Evolutionary conservation across 1,140 invertebrate species (phyloP), one percentile per base, ranked within the genome.

Genomic region (Leptonema lineaticorne): DNA sequence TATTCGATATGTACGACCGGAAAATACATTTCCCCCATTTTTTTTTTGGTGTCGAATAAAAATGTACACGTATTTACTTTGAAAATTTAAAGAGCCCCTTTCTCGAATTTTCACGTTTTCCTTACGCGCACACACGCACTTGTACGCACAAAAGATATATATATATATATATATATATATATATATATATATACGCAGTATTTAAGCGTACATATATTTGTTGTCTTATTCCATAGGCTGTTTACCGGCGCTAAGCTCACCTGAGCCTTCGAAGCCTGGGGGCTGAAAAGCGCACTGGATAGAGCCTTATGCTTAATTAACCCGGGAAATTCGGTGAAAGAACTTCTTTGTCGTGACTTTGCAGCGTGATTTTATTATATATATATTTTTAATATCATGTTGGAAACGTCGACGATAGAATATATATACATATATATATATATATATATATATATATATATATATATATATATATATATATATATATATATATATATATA

Each of bases 251-350:
- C 30, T 64, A 50, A 64, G 46, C 29, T 64, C 45, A 41, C 46
- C 62, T 37, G 30, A 50, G 62, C 16, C 30, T 45, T 53, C 45
- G 22, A 46, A 50, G 45, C 45, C 45, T 24, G 22, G 18, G 57
- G 45, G 33, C 33, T n/a, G 16, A 45, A 62, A 62, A 62, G 59
- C 18, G n/a, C 22, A 26, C 62, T 50, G 45, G 33, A 30, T 30
- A 59, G 2, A 27, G 62, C 45, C 46, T 64, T 37, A 22, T 33
- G 62, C 41, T 64, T 64, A 64, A 64, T 64, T 64, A 64, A 64
- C 62, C 41, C 45, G 41, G 62, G 24, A 64, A 50, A 64, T 64
- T 64, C 45, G 62, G 20, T 64, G 62, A 64, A 64, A 64, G 50
- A 24, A 64, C 37, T 64, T 50, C 41, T 64, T 46, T 46, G 22